These are phyloP conservation scores for Pseudomyrmex sp. DNA, from an alignment of 1,140 invertebrate species.

Conservation along the genomic window DNA sequence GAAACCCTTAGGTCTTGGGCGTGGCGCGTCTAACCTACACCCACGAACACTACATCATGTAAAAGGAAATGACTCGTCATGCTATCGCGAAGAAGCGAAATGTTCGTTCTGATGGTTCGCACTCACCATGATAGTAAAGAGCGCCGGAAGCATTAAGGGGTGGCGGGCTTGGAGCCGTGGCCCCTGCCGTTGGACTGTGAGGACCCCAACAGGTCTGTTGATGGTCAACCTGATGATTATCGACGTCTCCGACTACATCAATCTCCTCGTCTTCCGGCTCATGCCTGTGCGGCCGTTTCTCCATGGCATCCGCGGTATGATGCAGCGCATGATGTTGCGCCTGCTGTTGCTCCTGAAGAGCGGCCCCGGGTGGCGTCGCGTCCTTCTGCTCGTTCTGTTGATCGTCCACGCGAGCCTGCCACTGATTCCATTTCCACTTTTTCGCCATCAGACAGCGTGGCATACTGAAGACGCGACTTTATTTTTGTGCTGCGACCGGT, in stretches of 20 bases:
- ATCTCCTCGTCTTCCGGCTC: slow-evolving; percentile 92
- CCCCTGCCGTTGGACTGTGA: slow-evolving; percentile 90
- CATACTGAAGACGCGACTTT: slow-evolving; percentile 84
- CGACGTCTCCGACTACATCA: slow-evolving; percentile 90
- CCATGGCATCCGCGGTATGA: slow-evolving; percentile 56
- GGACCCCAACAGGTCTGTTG: slow-evolving; percentile 89
- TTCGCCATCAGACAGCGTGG: slow-evolving; percentile 95
- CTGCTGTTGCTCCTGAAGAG: slow-evolving; percentile 57
- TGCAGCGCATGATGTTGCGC: slow-evolving; percentile 45
- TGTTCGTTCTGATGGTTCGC: not conserved
- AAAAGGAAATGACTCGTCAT: slow-evolving; percentile 16
- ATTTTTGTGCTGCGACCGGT: not conserved
- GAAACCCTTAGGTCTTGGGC: slow-evolving; percentile 15
- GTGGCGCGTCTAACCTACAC: slow-evolving; percentile 45
- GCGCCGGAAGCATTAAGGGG: slow-evolving; percentile 87
- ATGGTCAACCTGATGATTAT: slow-evolving; percentile 73
- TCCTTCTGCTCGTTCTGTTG: slow-evolving; percentile 72
- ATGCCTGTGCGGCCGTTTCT: slow-evolving; percentile 68
- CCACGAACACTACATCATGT: not conserved
- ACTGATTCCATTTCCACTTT: slow-evolving; percentile 95
- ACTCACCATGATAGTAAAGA: slow-evolving; percentile 89
- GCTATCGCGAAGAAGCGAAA: not conserved
- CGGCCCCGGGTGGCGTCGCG: slow-evolving; percentile 12
- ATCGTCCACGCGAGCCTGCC: slow-evolving; percentile 89
- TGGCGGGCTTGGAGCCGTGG: slow-evolving; percentile 90